These are phyloP conservation scores for Thamnophis sirtalis DNA, from an alignment of 2,113 vertebrate genomes.

Conservation along the genomic window DNA sequence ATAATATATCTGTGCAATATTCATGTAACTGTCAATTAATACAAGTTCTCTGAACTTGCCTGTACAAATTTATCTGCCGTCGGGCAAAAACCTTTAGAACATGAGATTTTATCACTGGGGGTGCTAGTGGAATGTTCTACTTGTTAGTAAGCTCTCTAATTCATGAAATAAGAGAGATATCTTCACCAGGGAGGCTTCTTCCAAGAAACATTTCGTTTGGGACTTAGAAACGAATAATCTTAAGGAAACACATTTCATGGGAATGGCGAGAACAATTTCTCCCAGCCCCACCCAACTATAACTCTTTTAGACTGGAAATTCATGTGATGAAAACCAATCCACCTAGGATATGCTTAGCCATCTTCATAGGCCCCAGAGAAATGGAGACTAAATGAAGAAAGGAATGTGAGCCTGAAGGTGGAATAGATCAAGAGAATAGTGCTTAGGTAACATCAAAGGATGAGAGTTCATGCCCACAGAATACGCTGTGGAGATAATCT, in stretches of 20 bases:
- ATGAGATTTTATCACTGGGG: background rate
- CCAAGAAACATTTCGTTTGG: slow-evolving; percentile 25
- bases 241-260: slow-evolving; percentile 47
- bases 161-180: slow-evolving; percentile 20
- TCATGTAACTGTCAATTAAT: background rate
- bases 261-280: slow-evolving; percentile 47
- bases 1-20: background rate
- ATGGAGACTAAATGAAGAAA: background rate
- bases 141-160: slow-evolving; percentile 8
- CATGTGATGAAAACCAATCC: slow-evolving; percentile 45
- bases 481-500: background rate
- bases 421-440: background rate
- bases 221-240: slow-evolving; percentile 37
- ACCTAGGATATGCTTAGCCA: background rate
- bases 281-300: slow-evolving; percentile 52
- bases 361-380: background rate
- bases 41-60: background rate
- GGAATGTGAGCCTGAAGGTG: background rate
- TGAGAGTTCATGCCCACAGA: background rate
- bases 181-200: background rate
- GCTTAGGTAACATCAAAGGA: background rate
- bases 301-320: slow-evolving; percentile 48
- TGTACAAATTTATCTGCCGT: background rate
- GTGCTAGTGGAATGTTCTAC: background rate
- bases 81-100: background rate